A percentile compares a stretch with the other conserved stretches of the same genome.
Evolutionary conservation across 2,888 invertebrate genomes (phyloP).

Genomic region (Phymatocera aterrima): DNA sequence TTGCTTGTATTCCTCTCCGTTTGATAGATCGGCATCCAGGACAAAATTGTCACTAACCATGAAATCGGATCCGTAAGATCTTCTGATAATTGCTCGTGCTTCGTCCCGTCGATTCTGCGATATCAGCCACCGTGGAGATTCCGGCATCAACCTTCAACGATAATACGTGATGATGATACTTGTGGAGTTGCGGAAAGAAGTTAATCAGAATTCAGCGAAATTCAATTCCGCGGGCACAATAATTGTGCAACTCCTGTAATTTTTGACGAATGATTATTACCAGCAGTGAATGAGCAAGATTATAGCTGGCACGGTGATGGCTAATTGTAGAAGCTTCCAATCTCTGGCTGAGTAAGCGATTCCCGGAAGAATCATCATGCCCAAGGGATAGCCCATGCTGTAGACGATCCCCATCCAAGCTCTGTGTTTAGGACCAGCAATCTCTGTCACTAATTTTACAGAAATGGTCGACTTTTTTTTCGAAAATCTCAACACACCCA

Average conservation of each 20-base stretch:
- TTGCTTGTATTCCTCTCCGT: slow-evolving; percentile 46
- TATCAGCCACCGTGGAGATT: slow-evolving; percentile 78
- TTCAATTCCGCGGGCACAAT: too few species aligned
- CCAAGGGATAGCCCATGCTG: slow-evolving; percentile 73
- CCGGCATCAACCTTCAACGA: slow-evolving; percentile 68
- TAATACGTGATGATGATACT: background rate
- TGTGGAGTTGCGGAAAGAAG: background rate
- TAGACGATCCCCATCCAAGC: slow-evolving; percentile 72
- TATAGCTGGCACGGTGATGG: slow-evolving; percentile 76
- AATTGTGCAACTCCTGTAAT: background rate
- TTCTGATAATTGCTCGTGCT: slow-evolving; percentile 68
- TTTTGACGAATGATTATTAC: slow-evolving; percentile 56
- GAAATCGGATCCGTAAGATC: slow-evolving; percentile 51
- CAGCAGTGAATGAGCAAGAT: slow-evolving; percentile 74
- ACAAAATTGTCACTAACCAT: slow-evolving; percentile 16
- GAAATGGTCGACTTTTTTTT: background rate
- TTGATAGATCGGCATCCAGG: slow-evolving; percentile 56
- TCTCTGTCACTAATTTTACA: slow-evolving; percentile 68
- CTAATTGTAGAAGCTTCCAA: slow-evolving; percentile 77
- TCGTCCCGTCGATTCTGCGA: slow-evolving; percentile 74
- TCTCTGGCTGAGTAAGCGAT: slow-evolving; percentile 71
- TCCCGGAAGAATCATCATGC: slow-evolving; percentile 72
- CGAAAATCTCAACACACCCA: background rate
- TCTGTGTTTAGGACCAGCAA: slow-evolving; percentile 68
- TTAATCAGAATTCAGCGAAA: background rate